A percentile compares a stretch with the other conserved stretches of the same genome.
Conservation (phyloP, 2,888 invertebrate genomes). For the Empis stercorea region DNA sequence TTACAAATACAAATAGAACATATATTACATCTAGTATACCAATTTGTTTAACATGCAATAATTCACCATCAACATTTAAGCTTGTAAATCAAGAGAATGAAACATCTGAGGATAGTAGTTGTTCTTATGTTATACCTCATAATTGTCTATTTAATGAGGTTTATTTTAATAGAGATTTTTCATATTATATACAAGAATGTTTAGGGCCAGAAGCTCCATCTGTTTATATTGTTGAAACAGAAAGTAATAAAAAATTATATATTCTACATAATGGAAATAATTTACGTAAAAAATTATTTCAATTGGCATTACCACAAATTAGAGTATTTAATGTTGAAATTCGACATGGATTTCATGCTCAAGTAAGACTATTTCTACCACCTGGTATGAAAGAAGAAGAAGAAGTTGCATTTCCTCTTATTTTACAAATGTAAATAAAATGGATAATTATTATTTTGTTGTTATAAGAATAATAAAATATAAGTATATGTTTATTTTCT, state of each 20-base stretch:
- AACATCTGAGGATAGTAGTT: conserved; percentile 18
- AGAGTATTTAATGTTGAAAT: conserved; percentile 56
- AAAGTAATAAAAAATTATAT: conserved; percentile 44
- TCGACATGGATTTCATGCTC: conserved; percentile 52
- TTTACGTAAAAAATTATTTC: conserved; percentile 47
- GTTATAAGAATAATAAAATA: too few species aligned
- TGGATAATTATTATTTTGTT: too few species aligned
- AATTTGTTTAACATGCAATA: conserved; percentile 36
- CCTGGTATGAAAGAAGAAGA: conserved; percentile 74
- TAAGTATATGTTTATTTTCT: too few species aligned
- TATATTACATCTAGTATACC: conserved; percentile 34
- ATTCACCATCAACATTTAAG: conserved; percentile 28
- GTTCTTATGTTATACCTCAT: conserved; percentile 36
- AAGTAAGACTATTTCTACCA: conserved; percentile 68
- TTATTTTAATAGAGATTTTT: conserved; percentile 49
- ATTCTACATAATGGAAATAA: conserved; percentile 56
- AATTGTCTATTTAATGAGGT: conserved; percentile 52
- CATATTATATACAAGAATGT: conserved; percentile 60
- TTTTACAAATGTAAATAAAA: conserved; percentile 79
- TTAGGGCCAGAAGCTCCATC: conserved; percentile 63
- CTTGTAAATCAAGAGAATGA: conserved; percentile 19
- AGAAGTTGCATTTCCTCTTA: conserved; percentile 65
- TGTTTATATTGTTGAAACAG: conserved; percentile 48
- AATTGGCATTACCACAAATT: conserved; percentile 61
- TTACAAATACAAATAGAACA: conserved; percentile 33